phyloP scores from a whole-genome alignment of 2,888 invertebrate genomes.

The Oxystoma pomonae region DNA sequence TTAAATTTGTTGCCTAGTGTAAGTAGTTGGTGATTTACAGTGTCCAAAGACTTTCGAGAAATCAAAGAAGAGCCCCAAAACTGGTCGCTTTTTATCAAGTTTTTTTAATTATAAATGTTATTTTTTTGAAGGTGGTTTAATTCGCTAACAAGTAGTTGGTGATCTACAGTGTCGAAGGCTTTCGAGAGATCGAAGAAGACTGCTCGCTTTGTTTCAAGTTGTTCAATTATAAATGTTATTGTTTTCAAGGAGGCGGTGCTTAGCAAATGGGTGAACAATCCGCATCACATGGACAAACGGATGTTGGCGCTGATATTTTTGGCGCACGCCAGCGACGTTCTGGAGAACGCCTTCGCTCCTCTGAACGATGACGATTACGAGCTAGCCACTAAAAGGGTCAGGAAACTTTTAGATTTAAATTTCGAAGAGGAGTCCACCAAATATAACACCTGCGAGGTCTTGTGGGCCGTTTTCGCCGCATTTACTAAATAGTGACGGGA shows the following conservation, averaged over 20 bases:
- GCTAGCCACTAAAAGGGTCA: conserved; percentile 94
- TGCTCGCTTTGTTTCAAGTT: too few relatives aligned
- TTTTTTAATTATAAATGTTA: too few relatives aligned
- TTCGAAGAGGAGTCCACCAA: conserved; percentile 95
- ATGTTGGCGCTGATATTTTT: conserved; percentile 90
- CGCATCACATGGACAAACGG: conserved; percentile 95
- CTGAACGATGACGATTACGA: conserved; percentile 97
- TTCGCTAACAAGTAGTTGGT: too few relatives aligned
- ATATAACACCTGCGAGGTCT: conserved; percentile 84
- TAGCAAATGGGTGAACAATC: conserved; percentile 94
- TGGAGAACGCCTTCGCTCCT: conserved; percentile 99
- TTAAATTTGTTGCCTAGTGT: too few relatives aligned
- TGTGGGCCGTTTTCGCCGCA: conserved; percentile 99
- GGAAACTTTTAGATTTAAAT: conserved; percentile 93
- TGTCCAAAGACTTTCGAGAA: too few relatives aligned
- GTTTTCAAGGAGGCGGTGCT: conserved; percentile 97
- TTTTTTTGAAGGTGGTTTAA: too few relatives aligned
- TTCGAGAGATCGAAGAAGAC: too few relatives aligned
- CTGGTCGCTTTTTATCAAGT: too few relatives aligned
- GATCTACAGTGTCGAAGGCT: too few relatives aligned
- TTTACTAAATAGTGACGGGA: conserved; percentile 82
- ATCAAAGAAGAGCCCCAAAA: too few relatives aligned
- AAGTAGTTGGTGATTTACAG: too few relatives aligned
- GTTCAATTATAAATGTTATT: too few relatives aligned
- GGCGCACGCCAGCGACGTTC: conserved; percentile 96